Base-by-base conservation (phyloP, 2,797 vertebrate genomes). In the Cuniculus paca region DNA sequence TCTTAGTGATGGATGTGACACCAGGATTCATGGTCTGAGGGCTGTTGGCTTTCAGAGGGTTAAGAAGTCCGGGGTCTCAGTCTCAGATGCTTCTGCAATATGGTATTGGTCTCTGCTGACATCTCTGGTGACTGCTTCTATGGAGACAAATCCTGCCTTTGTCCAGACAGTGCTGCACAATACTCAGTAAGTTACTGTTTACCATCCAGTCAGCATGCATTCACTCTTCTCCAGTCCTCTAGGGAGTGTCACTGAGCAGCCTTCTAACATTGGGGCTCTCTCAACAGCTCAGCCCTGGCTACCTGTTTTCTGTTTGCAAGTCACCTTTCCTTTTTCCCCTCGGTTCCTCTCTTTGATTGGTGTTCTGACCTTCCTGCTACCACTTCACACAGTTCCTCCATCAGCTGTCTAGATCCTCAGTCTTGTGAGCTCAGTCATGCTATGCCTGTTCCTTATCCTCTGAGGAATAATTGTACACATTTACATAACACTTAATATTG, bases 21-120 rank as follows among this genome's bases (percentile, higher is more conserved):
- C 99, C 0, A 99, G 99, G 45, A 99, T 99, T 98, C 99, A 99
- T 13, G 99, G 99, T 48, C 99, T 99, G 94, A 99, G 99, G 98
- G 99, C 99, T 0, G 95, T 99, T 74, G 99, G 99, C 10, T 99
- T 99, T 98, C 99, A 99, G 98, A 98, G 99, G 83, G 99, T 99
- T 70, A 99, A 99, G 98, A 99, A 99, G 96, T 99, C 98, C 97
- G 99, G 99, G 48, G 99, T 99, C 91, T 99, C 99, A 0, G 99
- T 99, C 78, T 99, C 99, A 0, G 99, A 99, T 65, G 99, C 99
- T 93, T 99, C 99, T 0, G 99, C 99, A 81, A 99, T 99, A 98
- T 99, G 99, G 99, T 99, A 99, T 98, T 99, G 99, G 98, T 99
- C 99, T 93, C 99, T 99, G 95, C 98, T 99, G 98, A 99, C 99